Evolutionary conservation across 2,888 invertebrate species (phyloP).

Genomic region (Lepeophtheirus nordmannii): DNA sequence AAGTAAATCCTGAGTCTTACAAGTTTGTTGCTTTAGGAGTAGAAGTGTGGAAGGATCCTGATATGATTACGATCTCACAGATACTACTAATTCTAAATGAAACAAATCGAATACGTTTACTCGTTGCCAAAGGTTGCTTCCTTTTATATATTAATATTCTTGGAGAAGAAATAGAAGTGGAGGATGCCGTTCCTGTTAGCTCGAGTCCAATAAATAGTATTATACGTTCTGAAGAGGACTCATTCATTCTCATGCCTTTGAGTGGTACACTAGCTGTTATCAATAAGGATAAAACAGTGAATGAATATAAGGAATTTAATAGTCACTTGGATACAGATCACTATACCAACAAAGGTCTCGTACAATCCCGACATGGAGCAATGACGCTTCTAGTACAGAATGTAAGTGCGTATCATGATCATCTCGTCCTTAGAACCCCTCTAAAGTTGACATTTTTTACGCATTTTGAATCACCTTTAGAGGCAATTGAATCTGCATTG

Average conservation of each 20-base stretch:
- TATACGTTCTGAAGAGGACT: not conserved
- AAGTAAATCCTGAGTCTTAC: not conserved
- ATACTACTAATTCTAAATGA: not conserved
- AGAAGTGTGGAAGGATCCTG: not conserved
- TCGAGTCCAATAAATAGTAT: not conserved
- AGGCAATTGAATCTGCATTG: not conserved
- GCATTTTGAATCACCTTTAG: not conserved
- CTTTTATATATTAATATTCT: not conserved
- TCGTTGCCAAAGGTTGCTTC: not conserved
- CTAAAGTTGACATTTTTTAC: not conserved
- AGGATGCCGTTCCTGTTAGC: not conserved
- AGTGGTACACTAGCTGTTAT: not conserved
- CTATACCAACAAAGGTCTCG: not conserved
- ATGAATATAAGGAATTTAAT: too few relatives aligned
- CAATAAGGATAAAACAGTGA: not conserved
- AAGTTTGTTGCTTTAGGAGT: not conserved
- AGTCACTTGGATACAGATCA: not conserved
- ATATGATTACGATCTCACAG: not conserved
- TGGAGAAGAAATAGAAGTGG: not conserved
- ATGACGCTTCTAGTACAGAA: not conserved
- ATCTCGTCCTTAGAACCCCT: constrained; percentile 10
- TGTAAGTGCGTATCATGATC: constrained; percentile 1
- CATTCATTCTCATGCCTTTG: not conserved
- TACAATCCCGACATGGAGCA: not conserved
- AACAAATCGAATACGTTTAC: not conserved